Percentiles rank a stretch among this genome's conserved stretches.
phyloP scores from a whole-genome alignment of 1,140 invertebrate genomes.

The Doryteuthis pealeii region DNA sequence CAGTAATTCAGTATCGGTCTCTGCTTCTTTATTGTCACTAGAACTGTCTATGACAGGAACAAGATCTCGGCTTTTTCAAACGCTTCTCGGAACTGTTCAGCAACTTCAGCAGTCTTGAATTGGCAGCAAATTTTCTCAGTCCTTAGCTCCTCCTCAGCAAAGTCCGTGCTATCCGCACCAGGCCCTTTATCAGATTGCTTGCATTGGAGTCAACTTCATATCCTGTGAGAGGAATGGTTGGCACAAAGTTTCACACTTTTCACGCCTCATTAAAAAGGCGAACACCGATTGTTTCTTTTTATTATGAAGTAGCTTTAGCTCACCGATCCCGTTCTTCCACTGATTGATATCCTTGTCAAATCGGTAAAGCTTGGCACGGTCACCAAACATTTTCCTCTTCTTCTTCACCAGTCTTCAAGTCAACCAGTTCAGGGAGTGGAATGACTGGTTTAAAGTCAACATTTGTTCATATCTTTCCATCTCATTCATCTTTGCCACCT shows the following conservation, averaged over 20 bases:
- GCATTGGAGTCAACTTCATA: constrained; percentile 52
- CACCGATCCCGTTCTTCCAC: constrained; percentile 63
- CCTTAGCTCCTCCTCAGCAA: constrained; percentile 76
- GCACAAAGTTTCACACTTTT: constrained; percentile 62
- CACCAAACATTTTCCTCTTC: constrained; percentile 70
- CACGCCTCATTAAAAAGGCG: constrained; percentile 62
- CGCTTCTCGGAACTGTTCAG: constrained; percentile 53
- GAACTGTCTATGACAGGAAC: constrained; percentile 14
- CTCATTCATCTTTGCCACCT: constrained; percentile 35
- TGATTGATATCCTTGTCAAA: constrained; percentile 52
- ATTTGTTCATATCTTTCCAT: constrained; percentile 67
- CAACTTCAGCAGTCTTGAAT: constrained; percentile 79
- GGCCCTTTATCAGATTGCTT: constrained; percentile 44
- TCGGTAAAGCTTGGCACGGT: constrained; percentile 54
- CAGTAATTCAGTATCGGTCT: too few species aligned
- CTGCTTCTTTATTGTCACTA: not conserved
- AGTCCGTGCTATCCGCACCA: constrained; percentile 66
- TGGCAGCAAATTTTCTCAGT: constrained; percentile 75
- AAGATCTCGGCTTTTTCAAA: constrained; percentile 38
- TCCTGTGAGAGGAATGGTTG: constrained; percentile 56
- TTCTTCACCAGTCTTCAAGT: constrained; percentile 81
- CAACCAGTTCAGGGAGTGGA: constrained; percentile 75
- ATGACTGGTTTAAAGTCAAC: constrained; percentile 86
- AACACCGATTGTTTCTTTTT: constrained; percentile 27
- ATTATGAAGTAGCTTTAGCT: constrained; percentile 56